phyloP scores from a whole-genome alignment of 2,797 vertebrate genomes.

The Triplophysa yarkandensis region DNA sequence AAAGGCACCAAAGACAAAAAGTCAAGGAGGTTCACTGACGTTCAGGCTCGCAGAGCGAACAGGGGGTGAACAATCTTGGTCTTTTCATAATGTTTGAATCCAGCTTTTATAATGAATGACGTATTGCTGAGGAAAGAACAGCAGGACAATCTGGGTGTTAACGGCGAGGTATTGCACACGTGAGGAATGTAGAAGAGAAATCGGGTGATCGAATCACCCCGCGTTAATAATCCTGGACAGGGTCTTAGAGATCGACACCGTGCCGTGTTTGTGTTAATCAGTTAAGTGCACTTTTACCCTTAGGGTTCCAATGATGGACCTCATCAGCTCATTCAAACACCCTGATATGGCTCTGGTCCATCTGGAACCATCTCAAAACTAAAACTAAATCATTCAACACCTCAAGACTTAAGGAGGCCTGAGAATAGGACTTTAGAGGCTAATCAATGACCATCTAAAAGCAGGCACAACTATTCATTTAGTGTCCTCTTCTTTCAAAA shows the following conservation, averaged over 20 bases:
- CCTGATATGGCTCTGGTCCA: slow-evolving; percentile 25
- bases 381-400: slow-evolving; percentile 42
- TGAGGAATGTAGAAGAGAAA: slow-evolving; percentile 49
- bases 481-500: slow-evolving; percentile 10
- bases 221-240: slow-evolving; percentile 48
- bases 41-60: slow-evolving; percentile 11
- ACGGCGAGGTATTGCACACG: slow-evolving; percentile 34
- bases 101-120: slow-evolving; percentile 34
- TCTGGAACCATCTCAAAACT: slow-evolving; percentile 42
- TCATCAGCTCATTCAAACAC: slow-evolving; percentile 34
- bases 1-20: slow-evolving; percentile 4
- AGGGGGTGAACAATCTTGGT: slow-evolving; percentile 4
- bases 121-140: slow-evolving; percentile 40
- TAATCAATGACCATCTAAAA: slow-evolving; percentile 39
- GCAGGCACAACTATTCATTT: slow-evolving; percentile 28
- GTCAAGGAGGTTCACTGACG: slow-evolving; percentile 13
- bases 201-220: slow-evolving; percentile 43
- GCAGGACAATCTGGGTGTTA: slow-evolving; percentile 22
- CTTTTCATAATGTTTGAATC: slow-evolving; percentile 30
- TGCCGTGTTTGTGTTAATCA: slow-evolving; percentile 49
- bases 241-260: slow-evolving; percentile 47
- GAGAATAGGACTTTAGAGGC: slow-evolving; percentile 3
- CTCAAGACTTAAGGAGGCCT: slow-evolving; percentile 32
- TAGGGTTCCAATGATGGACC: slow-evolving; percentile 32
- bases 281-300: slow-evolving; percentile 46